These are phyloP conservation scores for Malaclemys terrapin DNA, from an alignment of 2,113 vertebrate genomes.

Conservation along the genomic window DNA sequence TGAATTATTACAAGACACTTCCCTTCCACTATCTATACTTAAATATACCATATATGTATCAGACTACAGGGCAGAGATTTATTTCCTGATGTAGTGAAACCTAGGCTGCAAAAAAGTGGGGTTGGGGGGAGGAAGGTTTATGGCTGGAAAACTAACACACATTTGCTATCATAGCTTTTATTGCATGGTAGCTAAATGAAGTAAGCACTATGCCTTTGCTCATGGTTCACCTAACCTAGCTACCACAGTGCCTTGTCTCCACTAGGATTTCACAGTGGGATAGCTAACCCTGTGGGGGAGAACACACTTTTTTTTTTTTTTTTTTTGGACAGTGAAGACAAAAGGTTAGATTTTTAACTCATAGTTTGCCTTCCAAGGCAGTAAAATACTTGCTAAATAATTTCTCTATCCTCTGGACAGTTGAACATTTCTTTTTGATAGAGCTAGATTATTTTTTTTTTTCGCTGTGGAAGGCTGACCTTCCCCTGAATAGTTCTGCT, in stretches of 20 bases:
- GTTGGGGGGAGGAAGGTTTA: background rate
- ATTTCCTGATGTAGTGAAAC: background rate
- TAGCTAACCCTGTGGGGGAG: background rate
- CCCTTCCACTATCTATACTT: background rate
- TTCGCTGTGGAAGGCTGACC: background rate
- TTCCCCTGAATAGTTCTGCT: rapidly evolving
- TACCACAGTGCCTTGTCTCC: rapidly evolving
- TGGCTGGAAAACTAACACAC: no score
- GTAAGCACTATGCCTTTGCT: no score
- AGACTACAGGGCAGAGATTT: background rate
- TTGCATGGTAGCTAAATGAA: no score
- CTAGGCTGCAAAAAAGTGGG: background rate
- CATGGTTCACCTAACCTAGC: no score
- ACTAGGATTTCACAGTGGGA: background rate
- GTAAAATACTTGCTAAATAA: background rate
- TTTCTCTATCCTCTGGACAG: background rate
- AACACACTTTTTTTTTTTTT: background rate
- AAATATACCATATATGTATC: rapidly evolving
- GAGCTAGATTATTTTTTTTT: background rate
- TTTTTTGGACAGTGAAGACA: background rate
- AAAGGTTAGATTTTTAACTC: background rate
- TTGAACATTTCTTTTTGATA: rapidly evolving
- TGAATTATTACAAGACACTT: constrained; percentile 34
- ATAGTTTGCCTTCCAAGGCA: background rate
- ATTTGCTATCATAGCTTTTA: no score